These are phyloP conservation scores for Glareola pratincola DNA, from an alignment of 2,113 vertebrate genomes.

Conservation along the genomic window DNA sequence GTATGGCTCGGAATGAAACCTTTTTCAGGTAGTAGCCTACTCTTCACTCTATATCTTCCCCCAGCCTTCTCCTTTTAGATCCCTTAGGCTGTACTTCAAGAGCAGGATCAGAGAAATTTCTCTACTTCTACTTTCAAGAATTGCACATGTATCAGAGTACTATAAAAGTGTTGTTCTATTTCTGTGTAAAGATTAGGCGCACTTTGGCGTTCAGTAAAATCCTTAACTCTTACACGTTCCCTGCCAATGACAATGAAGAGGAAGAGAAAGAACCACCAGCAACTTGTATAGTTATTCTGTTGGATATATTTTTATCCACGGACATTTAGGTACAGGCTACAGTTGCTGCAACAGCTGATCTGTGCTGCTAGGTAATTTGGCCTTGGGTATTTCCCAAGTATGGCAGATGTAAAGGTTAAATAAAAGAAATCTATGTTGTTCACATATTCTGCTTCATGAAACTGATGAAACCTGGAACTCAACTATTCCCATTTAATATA, in stretches of 20 bases:
- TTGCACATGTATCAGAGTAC: not conserved
- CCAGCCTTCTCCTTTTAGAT: not conserved
- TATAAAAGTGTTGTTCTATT: not conserved
- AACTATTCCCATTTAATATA: not conserved
- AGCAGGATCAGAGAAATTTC: not conserved
- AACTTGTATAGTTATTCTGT: accelerated
- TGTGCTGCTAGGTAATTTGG: not conserved
- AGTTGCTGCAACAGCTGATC: not conserved
- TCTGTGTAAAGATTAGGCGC: not conserved
- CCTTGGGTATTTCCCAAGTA: not conserved
- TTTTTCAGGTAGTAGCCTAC: not conserved
- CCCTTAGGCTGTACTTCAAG: not conserved
- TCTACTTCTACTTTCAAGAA: not conserved
- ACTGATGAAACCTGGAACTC: not conserved
- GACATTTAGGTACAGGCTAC: not conserved
- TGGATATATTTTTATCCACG: not conserved
- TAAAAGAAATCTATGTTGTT: not conserved
- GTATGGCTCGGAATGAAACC: not conserved
- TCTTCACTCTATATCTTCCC: not conserved
- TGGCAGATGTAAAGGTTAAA: not conserved
- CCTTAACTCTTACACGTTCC: not conserved
- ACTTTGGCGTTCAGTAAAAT: not conserved
- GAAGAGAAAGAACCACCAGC: not conserved
- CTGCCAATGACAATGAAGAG: not conserved
- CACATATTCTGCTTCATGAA: not conserved